Conservation (phyloP, 2,888 invertebrate genomes). For the Leistus spinibarbis region DNA sequence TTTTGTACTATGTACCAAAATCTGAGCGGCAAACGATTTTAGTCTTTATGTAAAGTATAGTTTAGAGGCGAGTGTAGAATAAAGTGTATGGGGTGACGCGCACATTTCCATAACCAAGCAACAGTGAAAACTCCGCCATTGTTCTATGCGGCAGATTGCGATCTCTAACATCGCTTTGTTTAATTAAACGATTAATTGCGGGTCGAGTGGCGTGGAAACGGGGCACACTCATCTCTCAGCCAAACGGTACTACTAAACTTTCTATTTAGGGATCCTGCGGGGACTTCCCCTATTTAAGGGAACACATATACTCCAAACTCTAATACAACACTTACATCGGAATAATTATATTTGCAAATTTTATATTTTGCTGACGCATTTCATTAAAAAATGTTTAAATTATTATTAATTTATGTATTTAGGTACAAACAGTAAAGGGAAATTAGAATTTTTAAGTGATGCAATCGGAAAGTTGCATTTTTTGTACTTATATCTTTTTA, state of each 20-base stretch:
- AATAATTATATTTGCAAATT: too few relatives aligned
- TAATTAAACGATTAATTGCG: conserved; percentile 53
- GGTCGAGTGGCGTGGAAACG: conserved; percentile 10
- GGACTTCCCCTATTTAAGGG: too few relatives aligned
- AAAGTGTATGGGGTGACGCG: conserved; percentile 10
- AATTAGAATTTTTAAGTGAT: too few relatives aligned
- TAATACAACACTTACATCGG: too few relatives aligned
- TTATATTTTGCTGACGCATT: too few relatives aligned
- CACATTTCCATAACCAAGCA: conserved; percentile 55
- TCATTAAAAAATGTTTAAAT: too few relatives aligned
- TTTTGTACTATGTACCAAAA: conserved; percentile 40
- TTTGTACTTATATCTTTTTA: too few relatives aligned
- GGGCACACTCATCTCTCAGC: conserved; percentile 5
- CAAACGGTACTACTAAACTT: background rate
- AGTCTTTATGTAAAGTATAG: background rate
- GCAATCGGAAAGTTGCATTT: too few relatives aligned
- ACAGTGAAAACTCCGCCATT: conserved; percentile 54
- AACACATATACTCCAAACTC: too few relatives aligned
- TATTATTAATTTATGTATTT: too few relatives aligned
- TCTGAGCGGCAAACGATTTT: background rate
- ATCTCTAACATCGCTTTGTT: conserved; percentile 50
- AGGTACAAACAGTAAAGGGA: too few relatives aligned
- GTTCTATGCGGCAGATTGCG: conserved; percentile 49
- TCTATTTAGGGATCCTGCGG: background rate
- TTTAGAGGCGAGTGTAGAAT: background rate